These are phyloP conservation scores for Pseudachorutes palmiensis DNA, from an alignment of 1,140 invertebrate species.

Conservation along the genomic window DNA sequence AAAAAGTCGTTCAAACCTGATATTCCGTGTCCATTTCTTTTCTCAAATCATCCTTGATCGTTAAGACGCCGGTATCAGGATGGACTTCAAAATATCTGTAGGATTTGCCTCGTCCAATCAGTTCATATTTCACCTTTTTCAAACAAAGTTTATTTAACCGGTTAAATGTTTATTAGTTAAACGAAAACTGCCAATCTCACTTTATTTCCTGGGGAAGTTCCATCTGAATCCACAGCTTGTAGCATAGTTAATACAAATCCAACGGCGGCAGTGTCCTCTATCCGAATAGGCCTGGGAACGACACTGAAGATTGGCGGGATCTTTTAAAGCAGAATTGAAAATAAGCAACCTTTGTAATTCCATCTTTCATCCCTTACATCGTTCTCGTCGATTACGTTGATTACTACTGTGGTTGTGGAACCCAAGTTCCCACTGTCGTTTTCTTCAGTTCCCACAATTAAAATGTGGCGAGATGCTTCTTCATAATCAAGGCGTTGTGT, in stretches of 20 bases:
- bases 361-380: neutral
- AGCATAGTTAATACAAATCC: conserved; percentile 69
- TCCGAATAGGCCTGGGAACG: conserved; percentile 65
- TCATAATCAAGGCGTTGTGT: conserved; percentile 67
- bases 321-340: conserved; percentile 54
- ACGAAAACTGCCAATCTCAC: conserved; percentile 44
- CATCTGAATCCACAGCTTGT: conserved; percentile 47
- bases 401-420: conserved; percentile 63
- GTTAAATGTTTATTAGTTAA: neutral
- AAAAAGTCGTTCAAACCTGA: conserved; percentile 48
- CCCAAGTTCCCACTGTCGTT: conserved; percentile 60
- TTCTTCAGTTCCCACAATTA: conserved; percentile 71
- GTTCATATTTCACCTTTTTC: conserved; percentile 59
- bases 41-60: conserved; percentile 68
- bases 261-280: conserved; percentile 72
- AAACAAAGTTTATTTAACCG: neutral
- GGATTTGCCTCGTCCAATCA: conserved; percentile 68
- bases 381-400: conserved; percentile 51
- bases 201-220: conserved; percentile 61
- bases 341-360: neutral
- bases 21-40: conserved; percentile 79
- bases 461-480: conserved; percentile 58
- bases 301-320: conserved; percentile 75
- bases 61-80: conserved; percentile 65
- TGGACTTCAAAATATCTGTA: conserved; percentile 78